phyloP scores from a whole-genome alignment of 2,113 vertebrate genomes.

The Ardeotis arabs region DNA sequence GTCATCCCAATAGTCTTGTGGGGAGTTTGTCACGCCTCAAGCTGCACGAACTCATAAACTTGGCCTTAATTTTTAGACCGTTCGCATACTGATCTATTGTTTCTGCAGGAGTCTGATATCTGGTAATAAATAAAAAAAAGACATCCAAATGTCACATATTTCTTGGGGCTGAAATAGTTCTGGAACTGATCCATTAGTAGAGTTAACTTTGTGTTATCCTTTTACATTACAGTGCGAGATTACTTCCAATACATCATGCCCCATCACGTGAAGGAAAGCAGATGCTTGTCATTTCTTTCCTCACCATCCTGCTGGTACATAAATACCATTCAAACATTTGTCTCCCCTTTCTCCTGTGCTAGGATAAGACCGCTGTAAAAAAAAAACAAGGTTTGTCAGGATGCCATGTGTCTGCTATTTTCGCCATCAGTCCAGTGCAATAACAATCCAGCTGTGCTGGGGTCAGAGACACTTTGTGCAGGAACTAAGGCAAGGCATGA shows the following conservation, averaged over 20 bases:
- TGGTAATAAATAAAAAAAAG: conserved; percentile 49
- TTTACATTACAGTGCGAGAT: not conserved
- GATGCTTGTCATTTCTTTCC: conserved; percentile 45
- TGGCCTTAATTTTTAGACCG: conserved; percentile 39
- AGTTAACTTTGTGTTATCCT: conserved; percentile 37
- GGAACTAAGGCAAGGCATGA: not conserved
- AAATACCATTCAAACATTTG: not conserved
- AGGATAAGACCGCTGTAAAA: not conserved
- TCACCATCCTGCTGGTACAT: conserved; percentile 23
- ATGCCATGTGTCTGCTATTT: not conserved
- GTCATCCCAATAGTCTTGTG: not conserved
- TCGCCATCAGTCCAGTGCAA: not conserved
- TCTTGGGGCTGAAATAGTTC: conserved; percentile 31
- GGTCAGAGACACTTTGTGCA: not conserved
- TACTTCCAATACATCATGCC: not conserved
- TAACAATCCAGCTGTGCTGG: not conserved
- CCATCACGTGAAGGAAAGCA: conserved; percentile 45
- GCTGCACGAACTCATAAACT: conserved; percentile 41
- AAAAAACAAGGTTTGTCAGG: not conserved
- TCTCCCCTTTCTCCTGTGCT: conserved; percentile 2
- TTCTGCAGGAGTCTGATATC: conserved; percentile 57
- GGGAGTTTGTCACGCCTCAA: conserved; percentile 11
- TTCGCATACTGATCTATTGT: conserved; percentile 53
- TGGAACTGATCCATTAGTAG: conserved; percentile 21
- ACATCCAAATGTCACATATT: conserved; percentile 46